Evolutionary conservation across 2,797 vertebrate species (phyloP), one percentile per base, ranked within the genome.

Genomic region (Salarias fasciatus): DNA sequence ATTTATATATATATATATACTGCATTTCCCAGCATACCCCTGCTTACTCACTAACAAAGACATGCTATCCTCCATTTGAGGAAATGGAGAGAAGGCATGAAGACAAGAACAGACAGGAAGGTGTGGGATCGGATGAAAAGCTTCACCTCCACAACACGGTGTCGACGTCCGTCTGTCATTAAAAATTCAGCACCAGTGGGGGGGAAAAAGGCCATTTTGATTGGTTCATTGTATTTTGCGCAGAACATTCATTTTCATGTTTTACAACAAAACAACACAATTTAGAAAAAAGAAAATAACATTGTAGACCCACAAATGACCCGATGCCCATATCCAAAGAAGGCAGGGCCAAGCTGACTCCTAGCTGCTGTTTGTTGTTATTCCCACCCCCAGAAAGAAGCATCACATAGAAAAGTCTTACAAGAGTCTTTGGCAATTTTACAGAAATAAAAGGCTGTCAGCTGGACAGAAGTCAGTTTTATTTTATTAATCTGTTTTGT

Each of bases 181-280:
- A 83, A 75, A 79, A 86, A 79, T 81, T 87, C 80, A 92, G 90
- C 90, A 92, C 90, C 91, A 85, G 83, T 56, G 77, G 75, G 79
- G 77, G 84, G 72, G 18, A 24, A 75, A 85, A 91, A 90, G 86
- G 87, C 82, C 59, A 77, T 87, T 80, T 67, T 77, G 64, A 82
- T 84, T 66, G 62, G 59, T 81, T 84, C 40, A 15, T 75, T 75
- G 60, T 48, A 73, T 84, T 83, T 78, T 75, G 72, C 64, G 69
- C 62, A 43, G 5, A 76, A 91, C 88, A 90, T 91, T 92, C 82
- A 0, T 54, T 77, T 75, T 61, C 60, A 75, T 62, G 24, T 78
- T 77, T 75, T 74, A 83, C 51, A 58, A 86, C 79, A 87, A 84
- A 87, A 83, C 46, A 36, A 77, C 55, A 69, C 37, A 8, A 58